Percentiles rank a stretch among this genome's conserved stretches.
Conservation (phyloP, 2,888 invertebrate species). For the Neoaliturus tenellus region DNA sequence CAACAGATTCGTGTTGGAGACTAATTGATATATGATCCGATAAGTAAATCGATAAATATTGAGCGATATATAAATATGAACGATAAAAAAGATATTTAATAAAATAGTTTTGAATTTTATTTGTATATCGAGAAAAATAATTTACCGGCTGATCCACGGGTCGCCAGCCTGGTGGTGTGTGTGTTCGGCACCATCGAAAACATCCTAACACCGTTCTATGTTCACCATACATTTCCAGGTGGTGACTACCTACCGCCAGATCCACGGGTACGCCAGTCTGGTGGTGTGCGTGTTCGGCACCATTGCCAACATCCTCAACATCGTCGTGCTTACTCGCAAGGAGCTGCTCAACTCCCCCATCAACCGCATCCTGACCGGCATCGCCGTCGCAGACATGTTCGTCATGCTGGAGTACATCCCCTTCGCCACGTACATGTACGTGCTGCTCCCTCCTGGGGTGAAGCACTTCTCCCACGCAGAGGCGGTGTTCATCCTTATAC, state of each 20-base stretch:
- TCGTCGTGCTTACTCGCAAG: conserved; percentile 89
- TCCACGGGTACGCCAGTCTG: conserved; percentile 90
- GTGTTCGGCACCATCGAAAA: conserved; percentile 93
- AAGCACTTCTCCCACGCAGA: conserved; percentile 81
- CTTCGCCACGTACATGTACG: conserved; percentile 81
- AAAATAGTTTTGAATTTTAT: background rate
- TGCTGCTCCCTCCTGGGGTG: conserved; percentile 77
- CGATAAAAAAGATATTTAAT: background rate
- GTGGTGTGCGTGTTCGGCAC: conserved; percentile 92
- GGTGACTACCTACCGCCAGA: conserved; percentile 78
- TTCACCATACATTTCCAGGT: background rate
- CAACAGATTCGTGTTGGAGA: too few relatives aligned
- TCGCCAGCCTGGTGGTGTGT: conserved; percentile 89
- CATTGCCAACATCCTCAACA: conserved; percentile 90
- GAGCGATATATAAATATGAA: too few relatives aligned
- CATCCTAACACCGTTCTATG: conserved; percentile 73
- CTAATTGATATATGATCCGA: too few relatives aligned
- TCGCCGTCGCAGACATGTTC: conserved; percentile 92
- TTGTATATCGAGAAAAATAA: too few relatives aligned
- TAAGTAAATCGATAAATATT: too few relatives aligned
- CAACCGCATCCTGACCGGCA: conserved; percentile 88
- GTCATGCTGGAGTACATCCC: conserved; percentile 93
- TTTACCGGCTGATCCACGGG: conserved; percentile 84
- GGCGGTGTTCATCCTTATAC: conserved; percentile 85
- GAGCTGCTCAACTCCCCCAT: conserved; percentile 90